Evolutionary conservation across 1,140 invertebrate genomes (phyloP), one percentile per base, ranked within the genome.

Genomic region (Bradysia coprophila): DNA sequence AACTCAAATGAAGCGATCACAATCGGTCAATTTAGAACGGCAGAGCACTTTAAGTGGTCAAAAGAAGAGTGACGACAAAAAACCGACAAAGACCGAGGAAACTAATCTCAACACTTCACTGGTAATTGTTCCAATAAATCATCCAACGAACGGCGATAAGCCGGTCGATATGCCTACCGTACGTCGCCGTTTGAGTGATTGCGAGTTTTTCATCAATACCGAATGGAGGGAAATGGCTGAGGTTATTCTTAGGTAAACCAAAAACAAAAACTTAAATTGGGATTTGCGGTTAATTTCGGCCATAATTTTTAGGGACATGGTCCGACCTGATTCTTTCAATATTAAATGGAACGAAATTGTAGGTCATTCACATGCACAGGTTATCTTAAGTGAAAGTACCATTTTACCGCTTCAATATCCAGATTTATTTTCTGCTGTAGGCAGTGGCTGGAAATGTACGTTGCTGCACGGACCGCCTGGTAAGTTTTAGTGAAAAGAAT

Each of bases 351-450:
- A 67, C 0, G 76, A 83, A 46, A 69, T 85, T 24, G 76, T 74
- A 42, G 92, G 91, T 41, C 63, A 95, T 42, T 67, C 75, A 5
- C 66, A 76, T 9, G 84, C 86, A 1, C 92, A 94, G 54, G 71
- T 68, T 48, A 58, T 88, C 16, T 62, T 98, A n/a, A 81, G 88
- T 65, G 89, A 95, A 64, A 78, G 89, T 2, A 75, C 90, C 0
- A 70, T 93, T 4, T 90, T 87, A 62, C 87, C 89, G 2, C 66
- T 76, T 8, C 81, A 80, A 55, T 89, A 90, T 64, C 86, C 88
- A 2, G 71, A 81, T 40, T 62, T 94, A 6, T 96, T 95, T 55
- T 71, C 68, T 18, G 76, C 78, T 2, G 69, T 83, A 22, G 57
- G 89, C 28, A 68, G 75, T 40, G 83, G 87, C 0, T 95, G 90